phyloP scores from a whole-genome alignment of 1,140 invertebrate species.

The Ectropis grisescens region DNA sequence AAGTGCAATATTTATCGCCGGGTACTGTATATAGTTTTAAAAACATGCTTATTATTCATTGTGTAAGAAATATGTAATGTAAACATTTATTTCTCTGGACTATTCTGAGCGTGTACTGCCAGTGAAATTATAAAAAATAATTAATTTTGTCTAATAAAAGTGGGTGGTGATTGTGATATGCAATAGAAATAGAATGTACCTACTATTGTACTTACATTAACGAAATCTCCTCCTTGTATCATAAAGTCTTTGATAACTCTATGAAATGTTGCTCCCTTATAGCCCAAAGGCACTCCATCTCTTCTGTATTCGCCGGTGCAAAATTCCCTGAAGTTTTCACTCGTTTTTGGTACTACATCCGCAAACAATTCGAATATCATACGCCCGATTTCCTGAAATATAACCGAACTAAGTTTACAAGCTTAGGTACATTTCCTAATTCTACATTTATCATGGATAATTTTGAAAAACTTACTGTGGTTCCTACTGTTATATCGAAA shows the following conservation, averaged over 20 bases:
- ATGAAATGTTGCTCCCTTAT: slow-evolving; percentile 97
- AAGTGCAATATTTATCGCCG: too few species aligned
- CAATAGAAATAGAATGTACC: too few species aligned
- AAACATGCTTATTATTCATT: too few species aligned
- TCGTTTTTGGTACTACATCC: slow-evolving; percentile 96
- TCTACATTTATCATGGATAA: too few species aligned
- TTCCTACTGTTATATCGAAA: slow-evolving; percentile 95
- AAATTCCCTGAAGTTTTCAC: slow-evolving; percentile 98
- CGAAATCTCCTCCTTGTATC: slow-evolving; percentile 99
- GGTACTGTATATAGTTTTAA: too few species aligned
- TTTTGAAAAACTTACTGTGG: slow-evolving; percentile 80
- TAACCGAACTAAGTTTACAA: not conserved
- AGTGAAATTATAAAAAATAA: too few species aligned
- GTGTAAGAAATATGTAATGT: too few species aligned
- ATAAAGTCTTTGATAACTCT: slow-evolving; percentile 99
- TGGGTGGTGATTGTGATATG: too few species aligned
- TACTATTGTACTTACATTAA: slow-evolving; percentile 80
- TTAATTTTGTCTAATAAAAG: too few species aligned
- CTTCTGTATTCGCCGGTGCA: slow-evolving; percentile 95
- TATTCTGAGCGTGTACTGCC: too few species aligned
- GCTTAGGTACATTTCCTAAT: too few species aligned
- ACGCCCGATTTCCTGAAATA: slow-evolving; percentile 84
- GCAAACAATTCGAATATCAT: slow-evolving; percentile 98
- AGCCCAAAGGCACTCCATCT: slow-evolving; percentile 96
- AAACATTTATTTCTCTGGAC: too few species aligned